Evolutionary conservation across 2,888 invertebrate species (phyloP), one percentile per base, ranked within the genome.

Genomic region (Leptinotarsa peninsularis): DNA sequence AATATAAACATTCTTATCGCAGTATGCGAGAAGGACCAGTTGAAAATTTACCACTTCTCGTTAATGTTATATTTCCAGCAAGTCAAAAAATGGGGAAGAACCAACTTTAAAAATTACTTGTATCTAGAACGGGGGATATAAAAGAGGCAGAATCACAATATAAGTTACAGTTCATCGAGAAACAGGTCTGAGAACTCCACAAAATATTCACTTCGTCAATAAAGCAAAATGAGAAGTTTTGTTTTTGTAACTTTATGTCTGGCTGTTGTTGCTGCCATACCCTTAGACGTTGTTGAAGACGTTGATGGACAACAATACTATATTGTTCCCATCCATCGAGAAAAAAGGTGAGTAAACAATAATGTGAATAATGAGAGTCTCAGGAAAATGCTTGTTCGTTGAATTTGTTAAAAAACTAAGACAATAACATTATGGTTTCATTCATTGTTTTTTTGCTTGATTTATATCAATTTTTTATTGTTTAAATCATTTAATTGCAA

Each of bases 221-320:
- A 23, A 27, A 15, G 4, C 23, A 77, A 73, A 74, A 80, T 80
- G 80, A 78, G 78, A 67, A 50, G 56, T 15, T 74, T 78, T n/a
- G 33, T 77, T 0, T 49, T 76, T 23, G 13, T 73, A 23, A 74
- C 71, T 49, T 60, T 78, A 15, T 68, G 68, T 43, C 27, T 78
- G 52, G 76, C 72, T 15, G 76, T 72, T 14, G 72, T 68, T 49
- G 66, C 66, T 56, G 80, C 80, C 21, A 15, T 76, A 18, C 80
- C 80, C 13, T 43, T 76, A 17, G 78, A 79, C 3, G 54, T 78
- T 5, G 33, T 73, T 7, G 80, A 78, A 72, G 76, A 80, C 63
- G 76, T 77, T 66, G 66, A 78, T 63, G 78, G 78, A 0, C 33
- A 78, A 50, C 58, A 78, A 18, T 77, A 71, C 56, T 75, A 76